phyloP scores from a whole-genome alignment of 1,140 invertebrate species.

The Adelges cooleyi region DNA sequence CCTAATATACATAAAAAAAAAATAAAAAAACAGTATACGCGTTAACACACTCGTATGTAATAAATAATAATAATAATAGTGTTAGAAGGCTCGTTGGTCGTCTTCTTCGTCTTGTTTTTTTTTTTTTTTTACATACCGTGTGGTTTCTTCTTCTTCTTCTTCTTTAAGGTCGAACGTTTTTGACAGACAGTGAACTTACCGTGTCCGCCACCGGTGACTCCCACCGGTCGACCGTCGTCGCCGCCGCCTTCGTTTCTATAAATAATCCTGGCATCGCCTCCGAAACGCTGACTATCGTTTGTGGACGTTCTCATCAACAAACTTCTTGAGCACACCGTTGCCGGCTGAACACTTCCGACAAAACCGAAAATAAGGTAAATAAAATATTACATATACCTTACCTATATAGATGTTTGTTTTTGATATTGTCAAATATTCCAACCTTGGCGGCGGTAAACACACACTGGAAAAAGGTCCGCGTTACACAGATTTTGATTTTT shows the following conservation, averaged over 20 bases:
- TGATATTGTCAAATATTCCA: no score
- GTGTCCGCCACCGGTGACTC: not conserved
- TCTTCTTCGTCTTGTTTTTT: not conserved
- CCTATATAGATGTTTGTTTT: no score
- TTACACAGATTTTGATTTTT: no score
- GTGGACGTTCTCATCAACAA: not conserved
- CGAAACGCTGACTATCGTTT: constrained; percentile 14
- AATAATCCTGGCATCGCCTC: not conserved
- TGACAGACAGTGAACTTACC: no score
- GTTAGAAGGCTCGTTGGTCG: not conserved
- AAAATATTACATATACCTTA: no score
- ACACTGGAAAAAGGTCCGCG: no score
- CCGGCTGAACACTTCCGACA: no score
- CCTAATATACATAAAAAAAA: no score
- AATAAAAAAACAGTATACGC: not conserved
- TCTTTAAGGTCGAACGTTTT: constrained; percentile 9
- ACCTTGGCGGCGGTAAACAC: no score
- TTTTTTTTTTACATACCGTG: not conserved
- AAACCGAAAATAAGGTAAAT: no score
- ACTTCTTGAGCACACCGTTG: no score
- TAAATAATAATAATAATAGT: not conserved
- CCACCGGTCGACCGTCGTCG: not conserved
- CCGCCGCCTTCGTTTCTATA: not conserved
- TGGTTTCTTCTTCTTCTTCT: constrained; percentile 1
- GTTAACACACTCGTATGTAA: not conserved